A percentile compares a stretch with the other conserved stretches of the same genome.
Evolutionary conservation across 2,797 vertebrate genomes (phyloP).

Genomic region (Hoplostethus atlanticus): DNA sequence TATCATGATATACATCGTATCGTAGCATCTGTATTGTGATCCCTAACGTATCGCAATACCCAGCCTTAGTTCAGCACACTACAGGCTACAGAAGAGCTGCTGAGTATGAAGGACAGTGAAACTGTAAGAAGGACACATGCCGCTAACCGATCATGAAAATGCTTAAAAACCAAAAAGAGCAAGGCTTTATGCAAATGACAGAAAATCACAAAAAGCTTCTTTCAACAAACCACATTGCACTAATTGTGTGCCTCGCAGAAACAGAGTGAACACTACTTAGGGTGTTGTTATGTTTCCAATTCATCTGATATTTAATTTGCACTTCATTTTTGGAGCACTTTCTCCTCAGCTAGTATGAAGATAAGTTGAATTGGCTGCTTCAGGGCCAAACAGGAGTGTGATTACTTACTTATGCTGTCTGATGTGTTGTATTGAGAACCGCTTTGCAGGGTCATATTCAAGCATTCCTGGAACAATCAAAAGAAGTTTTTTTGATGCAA

Average conservation of each 20-base stretch:
- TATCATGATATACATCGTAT: no score
- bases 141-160: background rate
- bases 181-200: constrained; percentile 16
- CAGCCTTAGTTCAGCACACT: constrained; percentile 1
- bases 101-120: background rate
- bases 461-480: constrained; percentile 85
- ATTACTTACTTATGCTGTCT: constrained; percentile 87
- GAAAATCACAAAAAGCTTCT: constrained; percentile 7
- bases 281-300: background rate
- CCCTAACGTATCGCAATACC: no score
- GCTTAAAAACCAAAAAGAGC: background rate
- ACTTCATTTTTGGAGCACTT: constrained; percentile 16
- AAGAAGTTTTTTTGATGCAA: constrained; percentile 16
- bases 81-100: background rate
- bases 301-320: constrained; percentile 30
- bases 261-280: background rate
- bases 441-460: constrained; percentile 89
- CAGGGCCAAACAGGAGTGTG: constrained; percentile 23
- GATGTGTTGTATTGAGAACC: constrained; percentile 91
- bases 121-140: background rate
- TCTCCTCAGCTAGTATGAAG: constrained; percentile 8
- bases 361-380: constrained; percentile 22
- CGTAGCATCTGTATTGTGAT: no score
- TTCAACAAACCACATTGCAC: background rate
- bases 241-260: background rate